Conservation (phyloP, 2,888 invertebrate species). For the Agrilus biguttatus region DNA sequence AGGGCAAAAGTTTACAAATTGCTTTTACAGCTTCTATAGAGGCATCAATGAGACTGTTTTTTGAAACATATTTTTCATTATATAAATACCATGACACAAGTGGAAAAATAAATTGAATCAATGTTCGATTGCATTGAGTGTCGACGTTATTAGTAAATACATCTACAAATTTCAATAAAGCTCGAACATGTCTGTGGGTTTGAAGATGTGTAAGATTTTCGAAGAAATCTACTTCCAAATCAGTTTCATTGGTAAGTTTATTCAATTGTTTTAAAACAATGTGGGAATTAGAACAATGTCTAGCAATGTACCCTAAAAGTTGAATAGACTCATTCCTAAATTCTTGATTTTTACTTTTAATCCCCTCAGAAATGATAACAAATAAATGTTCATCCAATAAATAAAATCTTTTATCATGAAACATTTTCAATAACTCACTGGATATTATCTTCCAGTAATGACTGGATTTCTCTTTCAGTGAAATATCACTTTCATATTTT, state of each 20-base stretch:
- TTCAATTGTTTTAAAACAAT: slow-evolving; percentile 56
- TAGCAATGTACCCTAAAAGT: slow-evolving; percentile 60
- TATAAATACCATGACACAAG: slow-evolving; percentile 67
- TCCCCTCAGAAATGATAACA: slow-evolving; percentile 53
- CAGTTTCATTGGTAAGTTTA: slow-evolving; percentile 50
- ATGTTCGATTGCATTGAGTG: slow-evolving; percentile 36
- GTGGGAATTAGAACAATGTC: slow-evolving; percentile 56
- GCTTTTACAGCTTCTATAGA: slow-evolving; percentile 69
- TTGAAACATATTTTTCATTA: slow-evolving; percentile 57
- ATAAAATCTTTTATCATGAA: slow-evolving; percentile 43
- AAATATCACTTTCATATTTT: slow-evolving; percentile 66
- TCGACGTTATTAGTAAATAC: slow-evolving; percentile 45
- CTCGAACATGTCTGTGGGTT: slow-evolving; percentile 71
- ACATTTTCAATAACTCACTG: slow-evolving; percentile 43
- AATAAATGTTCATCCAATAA: slow-evolving; percentile 62
- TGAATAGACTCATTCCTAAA: slow-evolving; percentile 67
- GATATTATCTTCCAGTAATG: slow-evolving; percentile 58
- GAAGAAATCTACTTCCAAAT: slow-evolving; percentile 86
- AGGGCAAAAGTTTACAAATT: slow-evolving; percentile 65
- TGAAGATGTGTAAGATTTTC: slow-evolving; percentile 84
- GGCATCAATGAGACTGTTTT: slow-evolving; percentile 70
- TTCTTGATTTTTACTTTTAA: slow-evolving; percentile 54
- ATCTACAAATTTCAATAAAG: slow-evolving; percentile 60
- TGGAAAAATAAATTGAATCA: slow-evolving; percentile 78
- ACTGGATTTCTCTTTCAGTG: slow-evolving; percentile 63